Percentiles rank a stretch among this genome's conserved stretches.
Conservation (phyloP, 2,797 vertebrate genomes). For the Muscicapa striata region DNA sequence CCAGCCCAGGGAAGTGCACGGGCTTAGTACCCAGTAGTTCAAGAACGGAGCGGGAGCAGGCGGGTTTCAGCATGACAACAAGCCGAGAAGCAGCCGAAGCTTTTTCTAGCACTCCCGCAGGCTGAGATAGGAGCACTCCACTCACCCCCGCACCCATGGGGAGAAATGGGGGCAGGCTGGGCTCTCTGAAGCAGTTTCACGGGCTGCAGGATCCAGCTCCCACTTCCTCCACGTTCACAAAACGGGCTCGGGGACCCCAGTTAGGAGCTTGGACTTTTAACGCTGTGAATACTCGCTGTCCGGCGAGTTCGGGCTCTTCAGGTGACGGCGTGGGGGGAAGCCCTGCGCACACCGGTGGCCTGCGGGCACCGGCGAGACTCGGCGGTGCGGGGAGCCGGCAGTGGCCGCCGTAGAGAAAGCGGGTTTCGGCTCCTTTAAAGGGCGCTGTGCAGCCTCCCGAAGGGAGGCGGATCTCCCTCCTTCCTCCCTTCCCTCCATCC, state of each 20-base stretch:
- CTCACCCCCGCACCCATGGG: neutral
- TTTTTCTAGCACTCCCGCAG: neutral
- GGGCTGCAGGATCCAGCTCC: neutral
- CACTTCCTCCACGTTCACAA: neutral
- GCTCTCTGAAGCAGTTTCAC: neutral
- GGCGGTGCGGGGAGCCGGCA: neutral
- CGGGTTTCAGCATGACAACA: neutral
- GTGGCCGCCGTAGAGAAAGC: neutral
- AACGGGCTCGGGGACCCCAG: neutral
- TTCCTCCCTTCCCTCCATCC: conserved; percentile 20
- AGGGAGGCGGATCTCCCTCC: conserved; percentile 89
- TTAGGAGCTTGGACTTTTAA: neutral
- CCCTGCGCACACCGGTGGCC: too few species aligned
- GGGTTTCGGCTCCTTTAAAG: conserved; percentile 76
- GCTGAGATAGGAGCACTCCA: neutral
- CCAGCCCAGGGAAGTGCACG: neutral
- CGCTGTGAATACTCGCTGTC: neutral
- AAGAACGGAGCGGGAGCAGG: neutral
- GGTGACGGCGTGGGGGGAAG: rapidly evolving
- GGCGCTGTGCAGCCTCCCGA: conserved; percentile 74
- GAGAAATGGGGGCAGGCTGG: neutral
- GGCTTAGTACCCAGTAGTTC: neutral
- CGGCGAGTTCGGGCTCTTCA: neutral
- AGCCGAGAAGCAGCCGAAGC: neutral
- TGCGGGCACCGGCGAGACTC: neutral